Percentiles rank a stretch among this genome's conserved stretches.
Evolutionary conservation across 2,888 invertebrate species (phyloP).

Genomic region (Xestoiulus laeticollis): DNA sequence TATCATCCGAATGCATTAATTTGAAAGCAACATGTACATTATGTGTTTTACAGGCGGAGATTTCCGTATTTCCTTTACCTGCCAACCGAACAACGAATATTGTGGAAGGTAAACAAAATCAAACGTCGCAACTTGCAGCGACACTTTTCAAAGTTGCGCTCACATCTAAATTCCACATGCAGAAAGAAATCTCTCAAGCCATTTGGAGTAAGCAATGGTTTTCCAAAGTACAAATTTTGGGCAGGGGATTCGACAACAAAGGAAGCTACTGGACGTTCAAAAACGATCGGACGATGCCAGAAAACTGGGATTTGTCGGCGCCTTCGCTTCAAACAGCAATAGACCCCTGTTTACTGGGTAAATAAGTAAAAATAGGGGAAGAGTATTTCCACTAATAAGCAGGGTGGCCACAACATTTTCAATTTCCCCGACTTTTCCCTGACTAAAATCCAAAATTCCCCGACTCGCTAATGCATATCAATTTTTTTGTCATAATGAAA

Average conservation of each 20-base stretch:
- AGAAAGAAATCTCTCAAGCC: not conserved
- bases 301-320: not conserved
- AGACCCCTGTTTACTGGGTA: not conserved
- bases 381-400: too few relatives aligned
- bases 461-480: too few relatives aligned
- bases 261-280: not conserved
- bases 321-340: not conserved
- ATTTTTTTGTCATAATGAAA: too few relatives aligned
- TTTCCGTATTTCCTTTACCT: conserved; percentile 11
- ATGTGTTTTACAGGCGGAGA: not conserved
- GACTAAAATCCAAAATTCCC: too few relatives aligned
- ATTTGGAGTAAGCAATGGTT: not conserved
- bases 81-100: not conserved
- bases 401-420: not conserved
- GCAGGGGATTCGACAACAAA: not conserved
- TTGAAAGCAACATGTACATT: too few relatives aligned
- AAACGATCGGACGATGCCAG: not conserved
- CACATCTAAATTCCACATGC: not conserved
- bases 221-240: not conserved
- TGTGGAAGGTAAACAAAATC: not conserved
- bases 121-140: not conserved
- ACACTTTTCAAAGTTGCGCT: not conserved
- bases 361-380: not conserved
- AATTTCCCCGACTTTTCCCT: too few relatives aligned
- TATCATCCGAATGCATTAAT: too few relatives aligned